Base-by-base conservation (phyloP, 2,888 invertebrate genomes). In the Agrochola lota region DNA sequence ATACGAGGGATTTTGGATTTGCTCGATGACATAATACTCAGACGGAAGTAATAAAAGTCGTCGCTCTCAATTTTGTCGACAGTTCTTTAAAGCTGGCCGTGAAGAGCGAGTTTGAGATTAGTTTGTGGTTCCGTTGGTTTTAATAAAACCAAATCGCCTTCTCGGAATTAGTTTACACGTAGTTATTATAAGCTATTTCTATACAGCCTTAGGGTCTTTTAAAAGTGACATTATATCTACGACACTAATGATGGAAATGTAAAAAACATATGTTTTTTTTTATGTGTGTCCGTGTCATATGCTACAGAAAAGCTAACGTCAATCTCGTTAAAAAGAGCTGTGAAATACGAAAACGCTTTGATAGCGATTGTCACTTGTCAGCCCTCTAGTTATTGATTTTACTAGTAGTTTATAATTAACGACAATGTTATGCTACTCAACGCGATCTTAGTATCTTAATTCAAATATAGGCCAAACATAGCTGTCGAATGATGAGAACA, bases 41-140 rank as follows among this genome's bases (percentile, higher is more conserved):
- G n/a, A 30, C 91, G 94, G 94, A 94, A 93, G 92, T 89, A 89
- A 93, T 94, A 93, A 94, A 94, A 90, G 80, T 86, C 82, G 87
- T 74, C 83, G 91, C 88, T 91, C 91, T 90, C 90, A 92, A 92
- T 93, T 90, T 91, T 89, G 91, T 91, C 89, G 90, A 90, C 90
- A 88, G 87, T 92, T 92, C 90, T 92, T 91, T 91, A 88, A 76
- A 74, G 79, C 20, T 72, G n/a, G 57, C 40, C 49, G 55, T 59
- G 26, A 71, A 71, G 46, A 49, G 8, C 15, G 35, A 40, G 26
- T 26, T 63, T 0, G 8, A 55, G 35, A 59, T 71, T 15, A 2
- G 40, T 67, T 23, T 23, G 8, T 17, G 75, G 68, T 83, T 81
- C 87, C 71, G 80, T 79, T 72, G 4, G n/a, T 23, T 17, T 63